Evolutionary conservation across 1,140 invertebrate species (phyloP), one percentile per base, ranked within the genome.

Genomic region (Calycopis cecrops): DNA sequence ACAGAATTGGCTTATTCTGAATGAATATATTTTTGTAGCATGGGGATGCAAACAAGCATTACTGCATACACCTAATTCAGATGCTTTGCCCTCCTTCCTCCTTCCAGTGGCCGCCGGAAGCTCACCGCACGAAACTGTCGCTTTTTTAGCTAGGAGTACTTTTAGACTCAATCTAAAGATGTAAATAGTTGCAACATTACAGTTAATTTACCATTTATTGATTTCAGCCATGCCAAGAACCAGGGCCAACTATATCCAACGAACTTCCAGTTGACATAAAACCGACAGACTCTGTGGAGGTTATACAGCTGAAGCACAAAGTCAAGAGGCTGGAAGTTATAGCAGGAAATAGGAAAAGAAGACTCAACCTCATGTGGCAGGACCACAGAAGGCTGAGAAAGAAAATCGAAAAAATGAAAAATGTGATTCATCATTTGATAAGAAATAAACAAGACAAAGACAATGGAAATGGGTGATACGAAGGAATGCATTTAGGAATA

Each of bases 301-400:
- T 80, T 0, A 62, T 79, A 0, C 47, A 76, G 52, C 52, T 83
- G 3, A 83, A 79, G 60, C 59, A 75, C 52, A 78, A 71, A 64
- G 60, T 83, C 1, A 60, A 62, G 1, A 67, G 79, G 55, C 52
- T 83, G 16, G 79, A 83, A 56, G 57, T 75, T 1, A 65, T 83
- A 6, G 76, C 79, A 1, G 72, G 71, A 9, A 73, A 68, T 18
- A 60, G 77, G 42, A 76, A 76, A 56, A 60, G 58, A 11, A 67
- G 62, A 44, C 48, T 80, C 0, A 69, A 78, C 12, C 60, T 71
- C 0, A 64, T 76, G 61, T 74, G 76, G 71, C 70, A 75, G 35
- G 56, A 60, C 7, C 73, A 70, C 14, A 58, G 55, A 16, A 59
- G 69, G 42, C 44, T 79, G 0, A 57, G 55, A 42, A 75, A 67